Base-by-base conservation (phyloP, 2,797 vertebrate species). In the Ibycter americanus region DNA sequence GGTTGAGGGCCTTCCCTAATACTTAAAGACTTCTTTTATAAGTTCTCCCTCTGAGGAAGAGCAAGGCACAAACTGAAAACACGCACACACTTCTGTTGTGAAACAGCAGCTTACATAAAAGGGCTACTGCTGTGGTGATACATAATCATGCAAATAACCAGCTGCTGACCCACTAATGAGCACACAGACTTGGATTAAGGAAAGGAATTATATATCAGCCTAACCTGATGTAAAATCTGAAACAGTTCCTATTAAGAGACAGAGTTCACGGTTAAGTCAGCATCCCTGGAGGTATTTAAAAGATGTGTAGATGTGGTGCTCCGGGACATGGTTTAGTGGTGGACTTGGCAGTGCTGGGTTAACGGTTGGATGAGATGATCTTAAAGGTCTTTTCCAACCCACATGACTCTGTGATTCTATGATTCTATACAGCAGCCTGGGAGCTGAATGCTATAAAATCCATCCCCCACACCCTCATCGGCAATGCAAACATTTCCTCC, bases 121-220 rank as follows among this genome's bases (percentile, higher is more conserved):
- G 51, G 59, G 81, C 67, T 87, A 68, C 92, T 89, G 55, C 90
- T 91, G 87, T 16, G 82, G 76, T 61, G 77, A 86, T 76, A 56
- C 56, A 68, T 51, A 63, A 93, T 62, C 78, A 92, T 47, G 84
- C 87, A 93, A 95, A 94, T 71, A 71, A 96, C 82, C 89, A 80
- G 85, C 66, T 70, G 56, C 59, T 89, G 87, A 83, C 90, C 83
- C 47, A 83, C 46, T 96, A 85, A 96, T 16, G n/a, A 97, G 82
- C 55, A 38, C 42, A 54, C 15, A 49, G 59, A 49, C 52, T 79
- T 63, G 29, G 82, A 62, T 80, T 56, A 80, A 91, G 16, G 44
- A 81, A 83, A 52, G 26, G 79, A 91, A 91, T 71, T 61, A 85
- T 92, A 38, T 61, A 91, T 44, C 87, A 88, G 65, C 72, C 61